Base-by-base conservation (phyloP, 1,140 invertebrate genomes). In the Rhyzopertha dominica region DNA sequence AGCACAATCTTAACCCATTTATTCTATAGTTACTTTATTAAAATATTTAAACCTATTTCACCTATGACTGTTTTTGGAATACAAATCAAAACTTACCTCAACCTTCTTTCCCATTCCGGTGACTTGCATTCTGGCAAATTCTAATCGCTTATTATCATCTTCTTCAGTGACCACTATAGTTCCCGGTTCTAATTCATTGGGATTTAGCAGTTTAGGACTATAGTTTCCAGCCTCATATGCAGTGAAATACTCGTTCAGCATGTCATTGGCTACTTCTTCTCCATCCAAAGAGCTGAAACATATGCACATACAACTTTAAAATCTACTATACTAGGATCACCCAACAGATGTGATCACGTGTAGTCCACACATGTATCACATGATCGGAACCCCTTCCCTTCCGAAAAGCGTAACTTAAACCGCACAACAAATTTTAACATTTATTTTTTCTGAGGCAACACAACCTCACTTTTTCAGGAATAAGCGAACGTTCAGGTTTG, bases 161-260 rank as follows among this genome's bases (percentile, higher is more conserved):
- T 77, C 80, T 53, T 88, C 82, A 34, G 83, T 78, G 13, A 84
- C 78, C 2, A 96, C 72, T 35, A 93, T 73, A 2, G 89, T 87
- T 24, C 82, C 89, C 4, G 90, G 85, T 62, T 94, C 91, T 5
- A 96, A 67, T 17, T 86, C 78, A 18, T 75, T 71, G 4, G 75
- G 66, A 9, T 66, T 54, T 23, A 94, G 63, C 47, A 89, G 82
- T 48, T 67, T 72, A 0, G 95, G 95, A 59, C 85, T 92, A 68
- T 97, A 98, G 18, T 79, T 73, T 4, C 90, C 91, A 12, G 75
- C 60, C 43, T 80, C 74, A 66, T 95, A 98, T 25, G 88, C 79
- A 14, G 76, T 65, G 53, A 82, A 76, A 42, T 74, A 83, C 59
- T 80, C 80, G 19, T 74, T 71, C 2, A 82, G 53, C 3, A 81